These are phyloP conservation scores for Colossoma macropomum DNA, from an alignment of 2,113 vertebrate species.

Conservation along the genomic window DNA sequence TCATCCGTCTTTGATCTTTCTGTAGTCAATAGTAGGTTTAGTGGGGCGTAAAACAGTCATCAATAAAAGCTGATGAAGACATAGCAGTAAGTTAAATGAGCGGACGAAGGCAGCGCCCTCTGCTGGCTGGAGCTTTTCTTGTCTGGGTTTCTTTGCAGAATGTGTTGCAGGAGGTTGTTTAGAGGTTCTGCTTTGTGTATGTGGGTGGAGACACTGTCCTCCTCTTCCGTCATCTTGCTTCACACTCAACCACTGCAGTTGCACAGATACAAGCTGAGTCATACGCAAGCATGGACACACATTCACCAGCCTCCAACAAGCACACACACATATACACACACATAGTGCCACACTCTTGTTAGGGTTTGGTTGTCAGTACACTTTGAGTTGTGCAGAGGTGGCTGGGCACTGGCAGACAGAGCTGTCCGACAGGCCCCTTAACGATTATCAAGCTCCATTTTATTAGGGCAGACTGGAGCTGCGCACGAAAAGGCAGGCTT, in stretches of 20 bases:
- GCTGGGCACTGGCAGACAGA: slow-evolving; percentile 31
- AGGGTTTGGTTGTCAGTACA: slow-evolving; percentile 27
- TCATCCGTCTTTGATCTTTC: slow-evolving; percentile 75
- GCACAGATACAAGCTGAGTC: slow-evolving; percentile 3
- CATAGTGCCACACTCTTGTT: slow-evolving; percentile 39
- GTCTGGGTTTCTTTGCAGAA: background rate
- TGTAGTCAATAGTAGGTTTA: slow-evolving; percentile 78
- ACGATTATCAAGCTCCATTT: slow-evolving; percentile 64
- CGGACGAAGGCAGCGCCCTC: slow-evolving; percentile 46
- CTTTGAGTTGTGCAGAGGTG: slow-evolving; percentile 39
- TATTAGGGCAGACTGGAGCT: slow-evolving; percentile 61
- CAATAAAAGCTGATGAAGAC: slow-evolving; percentile 67
- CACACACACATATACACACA: slow-evolving; percentile 14
- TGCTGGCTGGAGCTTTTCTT: slow-evolving; percentile 10
- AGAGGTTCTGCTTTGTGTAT: background rate
- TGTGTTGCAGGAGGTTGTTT: slow-evolving; percentile 25
- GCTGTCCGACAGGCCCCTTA: slow-evolving; percentile 55
- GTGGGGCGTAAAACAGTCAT: slow-evolving; percentile 71
- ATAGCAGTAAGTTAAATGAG: slow-evolving; percentile 54
- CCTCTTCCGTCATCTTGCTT: slow-evolving; percentile 32
- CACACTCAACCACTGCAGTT: slow-evolving; percentile 25
- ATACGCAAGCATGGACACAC: background rate
- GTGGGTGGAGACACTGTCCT: slow-evolving; percentile 3
- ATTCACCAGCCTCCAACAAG: background rate
- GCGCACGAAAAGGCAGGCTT: slow-evolving; percentile 56